Evolutionary conservation across 2,888 invertebrate genomes (phyloP), one percentile per base, ranked within the genome.

Genomic region (Cheilosia soror): DNA sequence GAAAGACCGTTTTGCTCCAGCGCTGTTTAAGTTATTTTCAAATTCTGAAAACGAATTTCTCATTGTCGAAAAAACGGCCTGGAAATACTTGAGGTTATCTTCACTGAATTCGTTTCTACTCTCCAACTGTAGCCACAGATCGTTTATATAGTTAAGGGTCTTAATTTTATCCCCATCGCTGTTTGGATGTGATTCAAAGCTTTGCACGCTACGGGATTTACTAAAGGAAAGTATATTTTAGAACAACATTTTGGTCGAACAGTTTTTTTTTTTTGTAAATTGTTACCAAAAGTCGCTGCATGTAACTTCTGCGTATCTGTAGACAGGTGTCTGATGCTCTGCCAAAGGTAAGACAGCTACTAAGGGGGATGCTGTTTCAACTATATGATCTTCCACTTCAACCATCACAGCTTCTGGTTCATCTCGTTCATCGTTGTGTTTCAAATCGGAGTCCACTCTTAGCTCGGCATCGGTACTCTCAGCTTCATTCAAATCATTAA

Each of bases 341-440:
- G 93, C 93, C 4, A 94, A 91, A 0, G 94, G 95, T 15, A 94
- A 93, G 4, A 95, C 94, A 0, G 95, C 94, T 60, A 95, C 92
- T 71, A 96, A 92, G 0, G 96, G 95, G 6, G 96, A 95, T 0
- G 96, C 96, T 0, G 96, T 96, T 92, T 96, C 96, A 57, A 96
- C 94, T 71, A 96, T 95, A 72, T 96, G 95, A 88, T 96, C 96
- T 90, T 96, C 96, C 4, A 97, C 95, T 90, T 96, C 96, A 0
- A 96, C 96, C 78, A 96, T 94, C 1, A 96, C 94, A 0, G 96
- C 96, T 88, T 96, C 96, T 0, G 96, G 96, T 51, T 94, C 94
- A 65, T 93, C 91, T 3, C 87, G 76, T 51, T 91, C 90, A 6
- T 92, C 91, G 77, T 87, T 90, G 47, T 90, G 90, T 73, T 91